Evolutionary conservation across 2,113 vertebrate genomes (phyloP), one percentile per base, ranked within the genome.

Genomic region (Puntigrus tetrazona): DNA sequence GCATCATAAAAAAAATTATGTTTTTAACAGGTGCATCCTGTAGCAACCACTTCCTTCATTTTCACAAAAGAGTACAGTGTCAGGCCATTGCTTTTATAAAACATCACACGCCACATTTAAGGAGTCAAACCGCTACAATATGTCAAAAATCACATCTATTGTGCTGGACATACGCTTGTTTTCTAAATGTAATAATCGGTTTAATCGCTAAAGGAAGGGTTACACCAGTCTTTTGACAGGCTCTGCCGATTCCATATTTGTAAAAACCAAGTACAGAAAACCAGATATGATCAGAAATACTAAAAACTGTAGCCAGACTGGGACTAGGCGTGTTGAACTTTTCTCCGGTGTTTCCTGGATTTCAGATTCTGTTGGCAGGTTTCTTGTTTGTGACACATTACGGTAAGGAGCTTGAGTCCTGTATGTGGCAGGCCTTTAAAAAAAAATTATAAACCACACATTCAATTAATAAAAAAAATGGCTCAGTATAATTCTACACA

Each of bases 261-360:
- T 86, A 84, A 94, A 92, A 57, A 94, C 84, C 1, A 94, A 69
- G 85, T 93, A 91, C 34, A 95, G 91, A 77, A 94, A 88, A 52
- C 52, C 84, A 0, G 86, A 91, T 41, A 93, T 31, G 1, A 85
- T 67, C 65, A 94, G 78, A 87, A 95, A 94, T 63, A 94, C 84
- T 73, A 92, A 11, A 4, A 94, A 84, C 90, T 94, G 92, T 34
- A 94, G 36, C 94, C 94, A 95, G 1, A 92, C 55, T 0, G 93
- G 93, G 73, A 94, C 63, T n/a, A 91, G 84, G 2, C 78, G 89
- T 1, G 89, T 80, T 0, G 92, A 92, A 65, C 82, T 57, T 0
- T 78, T 57, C 5, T 74, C 41, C 36, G 65, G 9, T 34, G 86
- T 45, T 0, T 85, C 83, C 47, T 67, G 52, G 20, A 11, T 55